Evolutionary conservation across 2,797 vertebrate species (phyloP).

Genomic region (Oceanodroma leucorhoa): DNA sequence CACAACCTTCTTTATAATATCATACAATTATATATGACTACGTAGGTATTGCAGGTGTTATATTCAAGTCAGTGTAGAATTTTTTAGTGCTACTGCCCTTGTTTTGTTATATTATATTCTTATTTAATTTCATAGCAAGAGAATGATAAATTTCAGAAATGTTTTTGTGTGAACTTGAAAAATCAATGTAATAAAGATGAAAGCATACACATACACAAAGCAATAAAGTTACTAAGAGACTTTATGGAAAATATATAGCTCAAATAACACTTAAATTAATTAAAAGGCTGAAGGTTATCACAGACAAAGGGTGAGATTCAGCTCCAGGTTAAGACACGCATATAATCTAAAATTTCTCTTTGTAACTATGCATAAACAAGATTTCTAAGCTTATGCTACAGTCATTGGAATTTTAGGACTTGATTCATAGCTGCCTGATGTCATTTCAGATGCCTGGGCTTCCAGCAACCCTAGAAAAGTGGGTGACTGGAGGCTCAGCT

Average conservation of each 20-base stretch:
- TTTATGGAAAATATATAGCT: neutral
- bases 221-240: neutral
- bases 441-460: neutral
- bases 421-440: neutral
- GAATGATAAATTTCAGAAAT: conserved; percentile 3
- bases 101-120: neutral
- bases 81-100: neutral
- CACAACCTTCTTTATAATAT: neutral
- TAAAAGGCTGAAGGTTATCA: neutral
- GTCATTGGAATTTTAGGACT: neutral
- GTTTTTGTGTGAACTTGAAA: conserved; percentile 2
- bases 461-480: neutral
- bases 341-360: neutral
- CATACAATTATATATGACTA: neutral
- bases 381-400: neutral
- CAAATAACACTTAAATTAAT: conserved; percentile 8
- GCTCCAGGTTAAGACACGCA: neutral
- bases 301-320: neutral
- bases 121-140: neutral
- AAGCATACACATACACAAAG: neutral
- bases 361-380: neutral
- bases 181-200: conserved; percentile 25
- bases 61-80: neutral
- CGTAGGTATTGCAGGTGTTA: neutral
- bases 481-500: neutral